Base-by-base conservation (phyloP, 2,888 invertebrate genomes). In the Euzophera pinguis region DNA sequence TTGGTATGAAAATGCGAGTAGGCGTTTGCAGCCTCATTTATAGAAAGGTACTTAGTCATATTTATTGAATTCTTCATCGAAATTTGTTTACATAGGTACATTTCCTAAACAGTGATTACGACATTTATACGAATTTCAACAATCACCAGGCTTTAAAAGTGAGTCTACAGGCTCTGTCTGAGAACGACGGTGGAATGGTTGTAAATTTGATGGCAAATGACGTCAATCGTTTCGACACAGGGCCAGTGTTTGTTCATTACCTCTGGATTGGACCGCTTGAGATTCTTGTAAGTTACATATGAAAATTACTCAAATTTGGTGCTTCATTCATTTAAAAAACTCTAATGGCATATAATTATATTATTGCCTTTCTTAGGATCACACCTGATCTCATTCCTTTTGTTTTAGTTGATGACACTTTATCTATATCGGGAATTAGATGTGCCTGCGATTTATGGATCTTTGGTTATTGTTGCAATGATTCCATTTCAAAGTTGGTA, bases 11-110 rank as follows among this genome's bases (percentile, higher is more conserved):
- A 74, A 92, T 97, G 67, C 91, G 97, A 57, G 93, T 97, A 0
- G 96, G 96, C 0, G 92, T 95, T 48, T 96, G 96, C 73, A 95
- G 96, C 45, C 81, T 97, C 8, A 93, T 98, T 63, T 97, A 96
- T 70, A 93, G 96, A 85, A 98, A 98, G 93, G 96, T 96, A 13
- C 13, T 1, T 43, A 22, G 5, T n/a, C 14, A 4, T 41, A 10
- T 16, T 13, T 14, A 39, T 8, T 22, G 22, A 5, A 22, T 4
- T n/a, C 38, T 8, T 38, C 14, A 32, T 10, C 10, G 7, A 32
- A 7, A 6, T 9, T 7, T 4, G 8, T 32, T 32, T 2, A 32
- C 10, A 10, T 32, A 6, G 29, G 5, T 29, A 29, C 7, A 7
- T 29, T 7, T 6, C 5, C 4, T 29, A 29, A 6, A 29, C 29